Evolutionary conservation across 2,113 vertebrate species (phyloP), one percentile per base, ranked within the genome.

Genomic region (Paracanthobrama guichenoti): DNA sequence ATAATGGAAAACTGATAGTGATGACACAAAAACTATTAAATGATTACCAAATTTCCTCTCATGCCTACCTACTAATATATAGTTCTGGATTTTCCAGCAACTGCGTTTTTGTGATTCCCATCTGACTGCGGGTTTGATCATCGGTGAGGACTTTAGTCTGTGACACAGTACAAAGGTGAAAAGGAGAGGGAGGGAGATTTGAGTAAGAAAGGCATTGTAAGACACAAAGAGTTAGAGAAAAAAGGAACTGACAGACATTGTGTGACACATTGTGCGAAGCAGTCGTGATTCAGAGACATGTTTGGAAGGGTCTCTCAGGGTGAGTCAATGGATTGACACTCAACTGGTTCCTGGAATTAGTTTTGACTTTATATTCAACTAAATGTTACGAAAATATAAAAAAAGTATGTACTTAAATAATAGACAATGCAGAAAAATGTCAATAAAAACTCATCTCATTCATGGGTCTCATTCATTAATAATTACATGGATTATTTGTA

Each of bases 81-180:
- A 16, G 26, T 66, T 31, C 0, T 66, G 62, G 2, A 31, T 31
- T 66, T 66, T 31, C 12, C 4, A 28, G 60, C 24, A 28, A 2
- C 6, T 2, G 12, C 24, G 0, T 16, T 28, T 26, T 6, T 28
- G 13, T 64, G 64, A 67, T 67, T 67, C 18, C 64, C 16, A 75
- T 28, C 72, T 81, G 86, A 88, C 86, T 86, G 0, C 24, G 81
- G 85, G 85, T 88, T 84, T 86, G 9, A 35, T 62, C 44, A 72
- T 86, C 55, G 85, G 87, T 83, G 12, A 67, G 79, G 85, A 44
- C 86, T 84, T 60, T 86, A n/a, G 73, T 79, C 87, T 85, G 74
- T 26, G 57, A 77, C 28, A 67, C 64, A 67, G 84, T 79, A 79
- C 20, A 83, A 60, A 26, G 72, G 24, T 14, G 24, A 31, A 26